Evolutionary conservation across 2,797 vertebrate genomes (phyloP), one percentile per base, ranked within the genome.

Genomic region (Sebastes ruberrimus): DNA sequence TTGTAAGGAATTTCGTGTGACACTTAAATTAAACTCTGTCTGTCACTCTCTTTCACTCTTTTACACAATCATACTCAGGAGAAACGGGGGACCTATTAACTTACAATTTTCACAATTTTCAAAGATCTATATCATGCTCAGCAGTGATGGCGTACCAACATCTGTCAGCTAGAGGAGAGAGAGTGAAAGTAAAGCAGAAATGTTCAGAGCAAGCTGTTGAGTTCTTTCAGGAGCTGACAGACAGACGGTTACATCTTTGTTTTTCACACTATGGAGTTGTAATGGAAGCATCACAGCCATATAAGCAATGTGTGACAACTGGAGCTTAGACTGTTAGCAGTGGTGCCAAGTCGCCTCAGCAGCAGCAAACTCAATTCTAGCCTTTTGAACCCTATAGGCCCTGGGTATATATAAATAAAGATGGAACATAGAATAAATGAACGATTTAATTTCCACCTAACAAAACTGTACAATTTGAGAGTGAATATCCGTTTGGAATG

Each of bases 211-310:
- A 74, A 82, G 59, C 53, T 55, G 65, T 60, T 63, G 35, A 66
- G 72, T 28, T 87, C n/a, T 65, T 65, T 69, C 56, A 59, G 62
- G 33, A 65, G 69, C 49, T 28, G 61, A 70, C n/a, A 53, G 16
- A 63, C 46, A 52, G 23, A 60, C n/a, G 22, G 38, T 49, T 49
- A 53, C 38, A 66, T 80, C 64, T 83, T 80, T 76, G 68, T 81
- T 73, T 81, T 71, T 71, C 38, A 78, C 60, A 52, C 74, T 28
- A 38, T 20, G 13, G 16, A 67, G 55, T 66, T 27, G 65, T 71
- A 68, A 70, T 28, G 18, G 25, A 78, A 63, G 66, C 49, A 23
- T 14, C 57, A 23, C 23, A 23, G n/a, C 22, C 59, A 18, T 32
- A 23, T 5, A 55, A 38, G 55, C 62, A 20, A n/a, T 55, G 52